These are phyloP conservation scores for Sinocyclocheilus anshuiensis DNA, from an alignment of 2,113 vertebrate species.

Conservation along the genomic window DNA sequence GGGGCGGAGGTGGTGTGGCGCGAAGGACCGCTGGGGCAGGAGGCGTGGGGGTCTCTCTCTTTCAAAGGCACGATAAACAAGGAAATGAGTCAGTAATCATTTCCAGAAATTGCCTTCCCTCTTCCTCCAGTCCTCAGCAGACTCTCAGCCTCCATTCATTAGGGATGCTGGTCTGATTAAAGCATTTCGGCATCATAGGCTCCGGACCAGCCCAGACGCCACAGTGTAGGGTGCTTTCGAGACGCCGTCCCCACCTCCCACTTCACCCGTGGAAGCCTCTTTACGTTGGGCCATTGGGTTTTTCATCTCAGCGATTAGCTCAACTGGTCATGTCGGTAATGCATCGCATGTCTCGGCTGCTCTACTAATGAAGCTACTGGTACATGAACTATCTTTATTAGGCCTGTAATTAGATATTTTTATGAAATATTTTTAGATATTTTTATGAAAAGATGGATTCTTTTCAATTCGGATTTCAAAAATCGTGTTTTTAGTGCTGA, in stretches of 20 bases:
- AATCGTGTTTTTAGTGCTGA: constrained; percentile 19
- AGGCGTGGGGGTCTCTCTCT: constrained; percentile 60
- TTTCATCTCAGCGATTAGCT: too few species aligned
- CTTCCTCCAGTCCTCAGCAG: constrained; percentile 68
- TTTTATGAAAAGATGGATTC: background rate
- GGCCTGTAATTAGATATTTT: too few species aligned
- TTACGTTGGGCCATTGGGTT: too few species aligned
- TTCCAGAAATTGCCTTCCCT: constrained; percentile 81
- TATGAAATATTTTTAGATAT: too few species aligned
- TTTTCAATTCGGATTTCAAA: background rate
- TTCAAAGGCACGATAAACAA: constrained; percentile 81
- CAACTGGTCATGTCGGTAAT: too few species aligned
- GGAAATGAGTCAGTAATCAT: constrained; percentile 84
- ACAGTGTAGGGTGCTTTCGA: too few species aligned
- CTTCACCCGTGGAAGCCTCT: too few species aligned
- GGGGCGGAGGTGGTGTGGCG: constrained; percentile 49
- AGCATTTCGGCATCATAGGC: constrained; percentile 56
- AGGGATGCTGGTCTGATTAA: constrained; percentile 76
- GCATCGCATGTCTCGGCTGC: background rate
- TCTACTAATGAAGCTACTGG: background rate
- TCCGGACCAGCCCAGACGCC: too few species aligned
- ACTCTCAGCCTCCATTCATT: constrained; percentile 76
- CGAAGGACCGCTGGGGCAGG: too few species aligned
- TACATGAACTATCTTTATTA: too few species aligned
- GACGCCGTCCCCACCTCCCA: too few species aligned